Evolutionary conservation across 2,888 invertebrate species (phyloP).

Genomic region (Zaprionus obscuricornis): DNA sequence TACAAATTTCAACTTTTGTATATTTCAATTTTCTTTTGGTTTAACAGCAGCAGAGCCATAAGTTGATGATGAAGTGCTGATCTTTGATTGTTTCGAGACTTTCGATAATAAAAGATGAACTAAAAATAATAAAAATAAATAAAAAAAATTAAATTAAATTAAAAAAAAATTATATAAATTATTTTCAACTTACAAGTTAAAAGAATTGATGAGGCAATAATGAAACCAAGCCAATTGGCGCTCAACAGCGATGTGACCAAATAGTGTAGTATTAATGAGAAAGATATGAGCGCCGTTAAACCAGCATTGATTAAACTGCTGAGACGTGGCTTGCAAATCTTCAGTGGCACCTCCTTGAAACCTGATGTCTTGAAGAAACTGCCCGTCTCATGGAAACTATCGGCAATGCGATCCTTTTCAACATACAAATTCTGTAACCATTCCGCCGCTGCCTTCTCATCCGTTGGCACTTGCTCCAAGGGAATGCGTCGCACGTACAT

Average conservation of each 20-base stretch:
- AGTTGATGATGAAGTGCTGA: too few relatives aligned
- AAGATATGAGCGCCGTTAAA: conserved; percentile 85
- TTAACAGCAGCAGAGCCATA: too few relatives aligned
- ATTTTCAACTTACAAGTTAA: conserved; percentile 33
- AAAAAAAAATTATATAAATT: neutral
- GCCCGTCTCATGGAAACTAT: conserved; percentile 85
- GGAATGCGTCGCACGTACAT: conserved; percentile 92
- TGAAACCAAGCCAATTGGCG: conserved; percentile 51
- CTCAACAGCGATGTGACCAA: conserved; percentile 40
- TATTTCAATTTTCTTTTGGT: too few relatives aligned
- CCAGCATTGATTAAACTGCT: conserved; percentile 88
- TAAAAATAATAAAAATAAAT: conserved; percentile 7
- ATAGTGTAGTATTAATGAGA: conserved; percentile 34
- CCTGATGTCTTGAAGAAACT: conserved; percentile 92
- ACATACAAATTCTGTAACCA: conserved; percentile 94
- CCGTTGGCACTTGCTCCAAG: conserved; percentile 90
- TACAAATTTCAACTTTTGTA: too few relatives aligned
- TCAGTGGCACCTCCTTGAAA: conserved; percentile 86
- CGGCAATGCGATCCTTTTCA: conserved; percentile 87
- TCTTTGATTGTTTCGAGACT: too few relatives aligned
- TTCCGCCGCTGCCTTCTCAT: conserved; percentile 87
- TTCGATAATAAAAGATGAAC: too few relatives aligned
- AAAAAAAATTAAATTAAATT: neutral
- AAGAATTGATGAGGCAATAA: conserved; percentile 17
- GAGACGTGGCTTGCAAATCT: conserved; percentile 86